These are phyloP conservation scores for Hyalella azteca DNA, from an alignment of 2,888 invertebrate species.

Conservation along the genomic window DNA sequence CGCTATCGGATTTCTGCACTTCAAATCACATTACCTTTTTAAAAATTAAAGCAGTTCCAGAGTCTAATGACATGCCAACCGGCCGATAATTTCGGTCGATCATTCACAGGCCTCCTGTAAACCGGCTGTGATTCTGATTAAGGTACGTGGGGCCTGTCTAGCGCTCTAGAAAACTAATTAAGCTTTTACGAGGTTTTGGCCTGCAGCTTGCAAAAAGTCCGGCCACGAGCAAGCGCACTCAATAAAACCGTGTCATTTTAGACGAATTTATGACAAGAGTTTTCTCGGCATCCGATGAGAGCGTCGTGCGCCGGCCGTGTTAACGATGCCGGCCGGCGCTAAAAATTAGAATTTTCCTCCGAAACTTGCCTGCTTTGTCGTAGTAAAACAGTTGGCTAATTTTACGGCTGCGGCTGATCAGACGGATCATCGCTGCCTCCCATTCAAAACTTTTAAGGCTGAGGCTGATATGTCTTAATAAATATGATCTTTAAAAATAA, in stretches of 20 bases:
- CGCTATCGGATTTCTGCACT: too few species aligned
- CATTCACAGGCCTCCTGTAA: too few species aligned
- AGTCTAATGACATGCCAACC: too few species aligned
- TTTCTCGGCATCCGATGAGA: neutral
- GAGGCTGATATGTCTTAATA: too few species aligned
- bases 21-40: too few species aligned
- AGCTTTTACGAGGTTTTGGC: slow-evolving; percentile 12
- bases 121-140: too few species aligned
- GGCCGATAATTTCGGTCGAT: too few species aligned
- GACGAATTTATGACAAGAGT: neutral
- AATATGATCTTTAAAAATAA: too few species aligned
- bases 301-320: slow-evolving; percentile 14
- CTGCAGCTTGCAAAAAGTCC: neutral
- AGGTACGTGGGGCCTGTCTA: too few species aligned
- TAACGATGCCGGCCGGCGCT: neutral
- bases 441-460: too few species aligned
- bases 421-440: too few species aligned
- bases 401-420: slow-evolving; percentile 1
- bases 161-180: slow-evolving; percentile 11
- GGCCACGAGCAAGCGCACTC: neutral
- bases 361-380: slow-evolving; percentile 15
- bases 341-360: neutral
- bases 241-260: slow-evolving; percentile 25
- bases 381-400: slow-evolving; percentile 1
- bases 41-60: too few species aligned